A percentile compares a stretch with the other conserved stretches of the same genome.
phyloP scores from a whole-genome alignment of 2,888 invertebrate species.

The Lissonota sp. region DNA sequence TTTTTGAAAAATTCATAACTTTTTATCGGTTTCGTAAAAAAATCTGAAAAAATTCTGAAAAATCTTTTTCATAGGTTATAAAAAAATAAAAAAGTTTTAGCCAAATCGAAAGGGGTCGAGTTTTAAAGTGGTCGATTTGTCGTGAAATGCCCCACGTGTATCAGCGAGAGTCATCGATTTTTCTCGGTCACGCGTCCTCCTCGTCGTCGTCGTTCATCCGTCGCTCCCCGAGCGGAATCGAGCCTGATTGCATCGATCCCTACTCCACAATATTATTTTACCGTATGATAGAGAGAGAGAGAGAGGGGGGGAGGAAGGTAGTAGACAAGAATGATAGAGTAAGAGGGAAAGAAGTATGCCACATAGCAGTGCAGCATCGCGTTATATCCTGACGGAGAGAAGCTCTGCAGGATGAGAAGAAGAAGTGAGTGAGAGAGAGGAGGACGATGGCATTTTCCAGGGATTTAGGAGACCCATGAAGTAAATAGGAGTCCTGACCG shows the following conservation, averaged over 20 bases:
- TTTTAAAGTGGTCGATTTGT: too few relatives aligned
- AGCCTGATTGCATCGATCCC: constrained; percentile 66
- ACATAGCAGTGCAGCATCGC: constrained; percentile 8
- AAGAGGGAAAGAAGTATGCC: constrained; percentile 46
- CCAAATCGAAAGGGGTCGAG: too few relatives aligned
- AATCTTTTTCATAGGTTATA: too few relatives aligned
- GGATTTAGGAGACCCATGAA: constrained; percentile 80
- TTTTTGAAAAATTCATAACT: background rate
- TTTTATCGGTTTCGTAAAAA: too few relatives aligned
- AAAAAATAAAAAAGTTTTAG: too few relatives aligned
- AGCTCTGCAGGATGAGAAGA: constrained; percentile 17
- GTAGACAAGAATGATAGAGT: constrained; percentile 10
- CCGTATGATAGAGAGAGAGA: constrained; percentile 36
- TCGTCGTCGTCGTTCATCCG: constrained; percentile 61
- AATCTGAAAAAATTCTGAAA: too few relatives aligned
- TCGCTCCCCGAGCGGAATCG: constrained; percentile 65
- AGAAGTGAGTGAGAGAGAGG: constrained; percentile 9
- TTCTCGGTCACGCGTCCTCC: constrained; percentile 64
- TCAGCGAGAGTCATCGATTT: constrained; percentile 61
- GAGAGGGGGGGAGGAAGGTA: constrained; percentile 6
- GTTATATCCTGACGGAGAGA: constrained; percentile 13
- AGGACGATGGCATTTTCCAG: constrained; percentile 66
- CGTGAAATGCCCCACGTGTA: background rate
- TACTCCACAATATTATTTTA: constrained; percentile 65
- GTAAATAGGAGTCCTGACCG: constrained; percentile 82